Conservation (phyloP, 2,888 invertebrate genomes). For the Phalangium opilio region DNA sequence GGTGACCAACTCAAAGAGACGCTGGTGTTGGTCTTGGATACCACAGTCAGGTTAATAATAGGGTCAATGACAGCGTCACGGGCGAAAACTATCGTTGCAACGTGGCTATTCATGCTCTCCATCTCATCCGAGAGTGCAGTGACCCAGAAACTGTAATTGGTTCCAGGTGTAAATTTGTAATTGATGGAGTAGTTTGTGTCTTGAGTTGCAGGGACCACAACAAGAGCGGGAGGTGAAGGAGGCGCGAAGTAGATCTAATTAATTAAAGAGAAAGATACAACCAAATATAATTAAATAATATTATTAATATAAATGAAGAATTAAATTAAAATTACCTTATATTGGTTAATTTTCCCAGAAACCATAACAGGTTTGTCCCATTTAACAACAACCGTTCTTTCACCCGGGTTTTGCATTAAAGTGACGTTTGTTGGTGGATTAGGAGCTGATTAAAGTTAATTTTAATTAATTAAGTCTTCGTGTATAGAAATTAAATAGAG, state of each 20-base stretch:
- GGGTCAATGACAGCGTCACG: conserved; percentile 46
- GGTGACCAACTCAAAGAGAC: conserved; percentile 44
- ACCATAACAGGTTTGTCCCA: too few species aligned
- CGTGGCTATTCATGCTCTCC: conserved; percentile 45
- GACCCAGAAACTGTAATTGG: conserved; percentile 45
- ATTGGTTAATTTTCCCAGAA: too few species aligned
- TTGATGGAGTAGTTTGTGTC: conserved; percentile 35
- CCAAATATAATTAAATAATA: too few species aligned
- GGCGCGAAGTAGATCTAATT: conserved; percentile 53
- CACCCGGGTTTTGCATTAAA: conserved; percentile 27
- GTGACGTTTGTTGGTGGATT: conserved; percentile 49
- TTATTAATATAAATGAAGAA: too few species aligned
- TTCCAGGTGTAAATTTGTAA: conserved; percentile 39
- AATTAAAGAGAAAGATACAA: not conserved
- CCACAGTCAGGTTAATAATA: conserved; percentile 40
- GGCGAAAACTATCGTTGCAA: conserved; percentile 45
- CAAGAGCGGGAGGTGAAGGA: conserved; percentile 39
- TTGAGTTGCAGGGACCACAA: too few species aligned
- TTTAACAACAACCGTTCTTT: too few species aligned
- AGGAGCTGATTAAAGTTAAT: conserved; percentile 38
- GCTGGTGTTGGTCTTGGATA: conserved; percentile 37
- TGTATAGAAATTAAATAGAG: too few species aligned
- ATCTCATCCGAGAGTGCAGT: conserved; percentile 47
- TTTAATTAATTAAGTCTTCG: too few species aligned
- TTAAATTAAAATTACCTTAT: too few species aligned